Base-by-base conservation (phyloP, 1,140 invertebrate species). In the Drosophila malerkotliana region DNA sequence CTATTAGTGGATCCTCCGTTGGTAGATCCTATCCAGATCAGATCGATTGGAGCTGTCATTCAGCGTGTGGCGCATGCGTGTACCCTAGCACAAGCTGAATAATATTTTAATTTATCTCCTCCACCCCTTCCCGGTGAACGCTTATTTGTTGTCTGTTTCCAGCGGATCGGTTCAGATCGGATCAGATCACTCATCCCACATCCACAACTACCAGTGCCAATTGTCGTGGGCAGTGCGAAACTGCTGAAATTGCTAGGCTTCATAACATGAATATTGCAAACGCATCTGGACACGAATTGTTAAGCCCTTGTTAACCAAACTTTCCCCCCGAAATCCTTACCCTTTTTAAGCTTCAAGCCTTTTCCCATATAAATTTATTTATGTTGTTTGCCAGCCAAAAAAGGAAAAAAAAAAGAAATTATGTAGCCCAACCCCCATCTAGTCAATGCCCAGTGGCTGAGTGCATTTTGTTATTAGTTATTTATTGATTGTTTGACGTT, bases 381-480 rank as follows among this genome's bases (percentile, higher is more conserved):
- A 63, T 72, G 61, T 72, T 81, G 53, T 66, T 84, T 76, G 63
- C 79, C 75, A 77, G 53, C 49, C 15, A 37, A 30, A 67, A 63
- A 69, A 63, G 41, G 56, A 61, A 74, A 68, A 47, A 49, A 21
- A 48, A 44, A 18, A 44, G 14, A 18, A 44, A 44, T 8, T 18
- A 18, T 18, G 15, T 44, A 44, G 14, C 15, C 15, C 39, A 49
- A 26, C 32, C 53, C 30, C 54, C 56, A 88, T 85, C 82, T 85
- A 85, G 82, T 85, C 82, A 85, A 88, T 88, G 75, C 80, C 60
- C 72, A 74, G 64, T 60, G 73, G 75, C 83, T 80, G 49, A 80
- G 77, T 75, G 83, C 75, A 88, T 87, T 88, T 85, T 85, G 82
- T 85, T 85, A 85, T 85, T 85, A 85, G 82, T 85, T 85, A 82